Evolutionary conservation across 2,888 invertebrate species (phyloP).

Genomic region (Mythimna loreyi): DNA sequence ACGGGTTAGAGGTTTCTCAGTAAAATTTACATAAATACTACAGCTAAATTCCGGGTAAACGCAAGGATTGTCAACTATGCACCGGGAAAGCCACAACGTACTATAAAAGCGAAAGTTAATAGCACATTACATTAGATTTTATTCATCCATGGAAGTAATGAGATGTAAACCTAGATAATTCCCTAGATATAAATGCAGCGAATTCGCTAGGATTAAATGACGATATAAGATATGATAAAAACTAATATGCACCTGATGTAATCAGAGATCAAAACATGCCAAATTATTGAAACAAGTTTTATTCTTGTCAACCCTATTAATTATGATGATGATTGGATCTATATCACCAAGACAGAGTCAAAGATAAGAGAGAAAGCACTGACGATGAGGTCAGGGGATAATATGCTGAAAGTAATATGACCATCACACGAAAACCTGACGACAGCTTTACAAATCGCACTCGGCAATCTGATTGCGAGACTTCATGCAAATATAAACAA

Average conservation of each 20-base stretch:
- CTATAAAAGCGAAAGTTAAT: constrained; percentile 57
- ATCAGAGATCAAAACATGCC: constrained; percentile 1
- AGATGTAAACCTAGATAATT: constrained; percentile 8
- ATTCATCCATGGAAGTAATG: constrained; percentile 41
- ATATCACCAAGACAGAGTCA: constrained; percentile 51
- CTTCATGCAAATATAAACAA: constrained; percentile 61
- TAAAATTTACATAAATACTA: constrained; percentile 68
- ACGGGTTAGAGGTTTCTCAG: constrained; percentile 67
- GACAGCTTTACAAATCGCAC: constrained; percentile 71
- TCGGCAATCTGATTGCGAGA: constrained; percentile 70
- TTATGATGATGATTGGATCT: constrained; percentile 42
- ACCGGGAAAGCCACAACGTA: constrained; percentile 37
- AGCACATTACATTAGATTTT: constrained; percentile 43
- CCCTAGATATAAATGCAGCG: neutral
- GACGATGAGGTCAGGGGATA: constrained; percentile 72
- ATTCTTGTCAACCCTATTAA: constrained; percentile 38
- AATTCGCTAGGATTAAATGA: constrained; percentile 11
- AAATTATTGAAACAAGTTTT: neutral
- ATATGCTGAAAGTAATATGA: constrained; percentile 72
- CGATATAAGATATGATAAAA: constrained; percentile 7
- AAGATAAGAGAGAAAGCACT: constrained; percentile 67
- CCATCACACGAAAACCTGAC: constrained; percentile 57
- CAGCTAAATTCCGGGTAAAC: constrained; percentile 63
- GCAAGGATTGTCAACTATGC: constrained; percentile 49
- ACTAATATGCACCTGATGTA: neutral